phyloP scores from a whole-genome alignment of 1,140 invertebrate genomes.

The Trichonephila clavata region DNA sequence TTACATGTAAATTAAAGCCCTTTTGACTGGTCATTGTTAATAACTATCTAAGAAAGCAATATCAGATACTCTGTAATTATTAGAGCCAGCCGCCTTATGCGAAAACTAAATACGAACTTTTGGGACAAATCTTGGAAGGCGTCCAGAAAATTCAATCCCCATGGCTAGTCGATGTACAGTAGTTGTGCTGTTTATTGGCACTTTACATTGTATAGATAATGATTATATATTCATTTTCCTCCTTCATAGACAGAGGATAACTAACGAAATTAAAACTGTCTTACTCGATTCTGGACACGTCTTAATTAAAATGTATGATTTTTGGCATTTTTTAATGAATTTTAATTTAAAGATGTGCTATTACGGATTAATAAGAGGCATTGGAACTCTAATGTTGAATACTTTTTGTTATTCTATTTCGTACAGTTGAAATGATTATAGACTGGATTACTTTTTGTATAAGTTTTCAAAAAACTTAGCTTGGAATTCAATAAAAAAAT shows the following conservation, averaged over 20 bases:
- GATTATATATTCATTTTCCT: background rate
- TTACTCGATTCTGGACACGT: background rate
- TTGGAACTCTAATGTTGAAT: too few relatives aligned
- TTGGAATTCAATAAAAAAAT: too few relatives aligned
- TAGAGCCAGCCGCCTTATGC: background rate
- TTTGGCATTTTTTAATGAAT: too few relatives aligned
- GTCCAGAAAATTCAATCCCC: slow-evolving; percentile 59
- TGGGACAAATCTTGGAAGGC: slow-evolving; percentile 43
- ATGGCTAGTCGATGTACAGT: slow-evolving; percentile 27
- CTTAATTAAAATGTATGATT: background rate
- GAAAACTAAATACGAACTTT: slow-evolving; percentile 40
- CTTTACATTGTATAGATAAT: background rate
- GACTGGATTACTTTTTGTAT: too few relatives aligned
- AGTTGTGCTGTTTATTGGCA: background rate
- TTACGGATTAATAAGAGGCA: too few relatives aligned
- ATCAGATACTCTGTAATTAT: slow-evolving; percentile 29
- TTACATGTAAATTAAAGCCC: background rate
- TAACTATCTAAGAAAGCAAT: background rate
- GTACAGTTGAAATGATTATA: too few relatives aligned
- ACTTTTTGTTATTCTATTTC: too few relatives aligned
- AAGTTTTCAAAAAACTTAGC: too few relatives aligned
- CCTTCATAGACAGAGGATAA: background rate
- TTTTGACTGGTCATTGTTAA: slow-evolving; percentile 21
- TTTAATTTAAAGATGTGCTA: too few relatives aligned
- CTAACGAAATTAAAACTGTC: background rate